These are phyloP conservation scores for Scleropages formosus DNA, from an alignment of 2,797 vertebrate genomes.

Conservation along the genomic window DNA sequence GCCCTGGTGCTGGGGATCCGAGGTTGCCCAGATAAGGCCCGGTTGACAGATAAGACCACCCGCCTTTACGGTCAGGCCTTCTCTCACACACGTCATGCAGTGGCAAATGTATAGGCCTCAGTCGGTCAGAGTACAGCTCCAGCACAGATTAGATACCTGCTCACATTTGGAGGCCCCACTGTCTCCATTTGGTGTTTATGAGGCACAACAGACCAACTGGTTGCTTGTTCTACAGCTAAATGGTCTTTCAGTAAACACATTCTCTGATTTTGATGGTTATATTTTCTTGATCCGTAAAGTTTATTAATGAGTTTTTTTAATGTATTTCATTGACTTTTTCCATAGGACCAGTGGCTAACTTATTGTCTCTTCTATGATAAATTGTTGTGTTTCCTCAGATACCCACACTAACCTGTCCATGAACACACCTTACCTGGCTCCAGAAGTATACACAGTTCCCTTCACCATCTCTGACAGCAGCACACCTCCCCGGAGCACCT, in stretches of 20 bases:
- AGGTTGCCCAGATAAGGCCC: constrained; percentile 54
- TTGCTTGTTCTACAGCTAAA: not conserved
- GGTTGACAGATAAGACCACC: constrained; percentile 16
- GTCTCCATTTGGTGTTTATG: constrained; percentile 17
- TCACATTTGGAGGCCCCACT: too few species aligned
- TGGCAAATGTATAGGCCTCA: constrained; percentile 49
- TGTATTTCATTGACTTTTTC: too few species aligned
- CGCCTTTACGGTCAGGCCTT: constrained; percentile 48
- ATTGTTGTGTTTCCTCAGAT: too few species aligned
- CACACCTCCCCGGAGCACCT: not conserved
- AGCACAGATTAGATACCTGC: constrained; percentile 60
- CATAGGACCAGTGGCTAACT: too few species aligned
- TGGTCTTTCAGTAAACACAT: not conserved
- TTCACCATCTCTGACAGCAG: too few species aligned
- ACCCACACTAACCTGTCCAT: too few species aligned
- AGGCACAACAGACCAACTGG: constrained; percentile 15
- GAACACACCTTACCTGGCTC: not conserved
- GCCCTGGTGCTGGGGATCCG: constrained; percentile 52
- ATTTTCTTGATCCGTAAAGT: too few species aligned
- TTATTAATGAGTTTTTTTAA: not conserved
- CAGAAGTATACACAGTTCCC: too few species aligned
- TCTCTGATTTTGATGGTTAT: not conserved
- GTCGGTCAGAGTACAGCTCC: constrained; percentile 39
- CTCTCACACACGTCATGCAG: constrained; percentile 53
- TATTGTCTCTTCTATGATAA: too few species aligned